Conservation (phyloP, 1,140 invertebrate genomes). For the Bombyx mandarina region DNA sequence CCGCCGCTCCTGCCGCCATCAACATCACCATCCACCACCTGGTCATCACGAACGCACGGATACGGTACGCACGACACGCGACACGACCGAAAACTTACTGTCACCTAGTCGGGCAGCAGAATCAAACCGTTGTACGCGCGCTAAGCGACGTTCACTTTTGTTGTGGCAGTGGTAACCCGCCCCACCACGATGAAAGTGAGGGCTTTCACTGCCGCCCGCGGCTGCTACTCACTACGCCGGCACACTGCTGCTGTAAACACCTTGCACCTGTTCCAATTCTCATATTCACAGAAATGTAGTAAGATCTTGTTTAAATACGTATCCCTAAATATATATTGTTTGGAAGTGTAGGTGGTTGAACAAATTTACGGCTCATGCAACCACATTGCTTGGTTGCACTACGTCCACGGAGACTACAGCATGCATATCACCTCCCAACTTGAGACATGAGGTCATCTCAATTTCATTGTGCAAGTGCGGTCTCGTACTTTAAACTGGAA, state of each 20-base stretch:
- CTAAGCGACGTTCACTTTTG: constrained; percentile 54
- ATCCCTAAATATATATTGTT: too few relatives aligned
- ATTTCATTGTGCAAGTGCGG: too few relatives aligned
- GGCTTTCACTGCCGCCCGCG: constrained; percentile 45
- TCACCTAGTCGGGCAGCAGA: constrained; percentile 37
- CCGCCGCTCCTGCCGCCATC: constrained; percentile 39
- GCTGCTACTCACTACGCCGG: constrained; percentile 1
- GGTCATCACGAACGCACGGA: constrained; percentile 42
- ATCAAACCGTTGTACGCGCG: constrained; percentile 31
- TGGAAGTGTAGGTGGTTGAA: too few relatives aligned
- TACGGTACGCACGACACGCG: constrained; percentile 32
- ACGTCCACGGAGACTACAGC: too few relatives aligned
- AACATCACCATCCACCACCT: constrained; percentile 52
- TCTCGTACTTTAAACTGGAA: too few relatives aligned
- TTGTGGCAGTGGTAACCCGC: constrained; percentile 34
- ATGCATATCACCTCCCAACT: too few relatives aligned
- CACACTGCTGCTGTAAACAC: not conserved
- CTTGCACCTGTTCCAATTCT: too few relatives aligned
- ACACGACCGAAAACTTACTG: constrained; percentile 36
- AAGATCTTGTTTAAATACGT: too few relatives aligned
- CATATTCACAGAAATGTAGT: too few relatives aligned
- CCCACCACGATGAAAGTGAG: constrained; percentile 59
- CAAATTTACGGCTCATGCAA: too few relatives aligned
- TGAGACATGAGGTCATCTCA: too few relatives aligned
- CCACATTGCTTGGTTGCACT: too few relatives aligned